A percentile compares a stretch with the other conserved stretches of the same genome.
phyloP scores from a whole-genome alignment of 64 coral and sea anemone species.

The Pocillopora verrucosa region DNA sequence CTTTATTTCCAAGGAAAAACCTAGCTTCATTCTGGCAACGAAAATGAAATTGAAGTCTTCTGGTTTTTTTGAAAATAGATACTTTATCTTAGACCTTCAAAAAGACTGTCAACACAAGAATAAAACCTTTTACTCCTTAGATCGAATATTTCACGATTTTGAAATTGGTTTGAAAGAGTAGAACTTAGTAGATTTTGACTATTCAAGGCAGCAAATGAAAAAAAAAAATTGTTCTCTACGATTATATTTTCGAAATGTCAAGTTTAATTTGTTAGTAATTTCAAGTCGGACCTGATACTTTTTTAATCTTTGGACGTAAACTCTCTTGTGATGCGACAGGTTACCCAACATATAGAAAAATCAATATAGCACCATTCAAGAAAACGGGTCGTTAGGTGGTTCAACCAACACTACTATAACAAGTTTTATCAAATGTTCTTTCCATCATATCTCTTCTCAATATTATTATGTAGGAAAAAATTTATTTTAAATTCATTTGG shows the following conservation, averaged over 20 bases:
- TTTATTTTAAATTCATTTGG: background rate
- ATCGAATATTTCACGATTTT: background rate
- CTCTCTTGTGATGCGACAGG: constrained; percentile 8
- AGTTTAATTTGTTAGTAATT: background rate
- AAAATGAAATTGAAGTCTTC: background rate
- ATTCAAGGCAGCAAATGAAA: background rate
- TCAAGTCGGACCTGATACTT: background rate
- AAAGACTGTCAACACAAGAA: background rate
- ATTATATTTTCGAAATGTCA: background rate
- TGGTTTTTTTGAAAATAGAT: background rate
- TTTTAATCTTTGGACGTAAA: constrained; percentile 9
- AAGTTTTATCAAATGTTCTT: background rate
- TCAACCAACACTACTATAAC: constrained; percentile 2
- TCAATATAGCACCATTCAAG: constrained; percentile 52
- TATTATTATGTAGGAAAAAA: background rate
- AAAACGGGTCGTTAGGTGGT: background rate
- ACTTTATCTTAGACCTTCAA: background rate
- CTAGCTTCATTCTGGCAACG: background rate
- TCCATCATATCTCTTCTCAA: background rate
- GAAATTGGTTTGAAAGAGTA: background rate
- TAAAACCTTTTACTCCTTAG: background rate
- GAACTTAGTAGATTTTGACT: background rate
- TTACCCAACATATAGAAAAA: background rate
- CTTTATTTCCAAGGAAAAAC: background rate
- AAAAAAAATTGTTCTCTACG: background rate